Conservation (phyloP, 1,140 invertebrate genomes). For the Nymphalis io region DNA sequence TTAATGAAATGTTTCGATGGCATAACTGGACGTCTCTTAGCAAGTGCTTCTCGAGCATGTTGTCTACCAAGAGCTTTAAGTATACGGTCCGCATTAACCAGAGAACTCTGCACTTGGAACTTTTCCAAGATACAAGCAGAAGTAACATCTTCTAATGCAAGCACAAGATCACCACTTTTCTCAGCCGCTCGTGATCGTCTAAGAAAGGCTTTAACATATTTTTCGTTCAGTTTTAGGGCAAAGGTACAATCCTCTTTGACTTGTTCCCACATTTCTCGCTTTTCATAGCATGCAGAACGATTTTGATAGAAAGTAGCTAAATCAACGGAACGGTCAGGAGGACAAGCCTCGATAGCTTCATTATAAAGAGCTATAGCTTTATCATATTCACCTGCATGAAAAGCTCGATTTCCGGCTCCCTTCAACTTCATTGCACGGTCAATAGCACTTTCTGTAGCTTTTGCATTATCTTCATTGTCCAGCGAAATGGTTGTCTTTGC, state of each 20-base stretch:
- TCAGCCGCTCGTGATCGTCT: constrained; percentile 92
- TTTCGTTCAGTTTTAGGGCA: constrained; percentile 92
- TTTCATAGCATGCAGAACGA: constrained; percentile 96
- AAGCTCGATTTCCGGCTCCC: constrained; percentile 92
- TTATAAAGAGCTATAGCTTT: constrained; percentile 94
- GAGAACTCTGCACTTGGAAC: constrained; percentile 89
- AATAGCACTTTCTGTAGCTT: constrained; percentile 81
- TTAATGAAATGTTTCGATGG: constrained; percentile 92
- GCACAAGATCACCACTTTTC: constrained; percentile 87
- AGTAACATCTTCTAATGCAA: constrained; percentile 95
- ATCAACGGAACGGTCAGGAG: constrained; percentile 86
- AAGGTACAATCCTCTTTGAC: constrained; percentile 93
- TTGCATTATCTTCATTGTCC: constrained; percentile 76
- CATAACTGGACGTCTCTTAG: constrained; percentile 85
- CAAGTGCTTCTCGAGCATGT: constrained; percentile 87
- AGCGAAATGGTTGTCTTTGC: constrained; percentile 81
- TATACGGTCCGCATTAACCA: constrained; percentile 92
- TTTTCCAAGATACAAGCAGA: constrained; percentile 94
- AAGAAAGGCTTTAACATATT: constrained; percentile 93
- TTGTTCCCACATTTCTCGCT: constrained; percentile 91
- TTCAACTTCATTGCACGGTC: constrained; percentile 89
- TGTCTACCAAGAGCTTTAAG: constrained; percentile 89
- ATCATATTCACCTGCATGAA: constrained; percentile 92
- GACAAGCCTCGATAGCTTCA: constrained; percentile 93
- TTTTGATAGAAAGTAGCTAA: constrained; percentile 97